Evolutionary conservation across 2,888 invertebrate species (phyloP), one percentile per base, ranked within the genome.

Genomic region (Rosalia funebris): DNA sequence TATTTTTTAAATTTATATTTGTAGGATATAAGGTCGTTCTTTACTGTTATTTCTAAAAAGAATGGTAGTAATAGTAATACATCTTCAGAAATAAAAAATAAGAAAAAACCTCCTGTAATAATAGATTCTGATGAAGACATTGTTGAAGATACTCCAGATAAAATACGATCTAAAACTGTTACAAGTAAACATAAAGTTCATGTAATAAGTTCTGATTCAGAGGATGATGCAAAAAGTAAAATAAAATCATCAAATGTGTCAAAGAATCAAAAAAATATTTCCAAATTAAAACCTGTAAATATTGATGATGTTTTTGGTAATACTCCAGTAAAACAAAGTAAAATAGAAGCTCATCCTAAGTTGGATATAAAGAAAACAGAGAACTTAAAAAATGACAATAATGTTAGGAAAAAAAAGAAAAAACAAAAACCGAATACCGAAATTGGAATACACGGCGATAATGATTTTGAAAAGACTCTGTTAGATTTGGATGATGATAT

Each of bases 391-490:
- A 54, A 52, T 48, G 59, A 60, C 60, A 57, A 63, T 42, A 63
- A 65, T 57, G 36, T 48, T 53, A 63, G 55, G 63, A 72, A 17
- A 73, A 76, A 54, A 68, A 73, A 10, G 74, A 15, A 41, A 17
- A 68, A 74, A 41, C 67, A 74, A 12, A 69, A 74, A 46, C 37
- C 57, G 9, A 75, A 73, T 19, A 63, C 77, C 17, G 80, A 83
- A 64, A 69, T 81, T 14, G 83, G 87, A 19, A 84, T 87, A 69
- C 89, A 89, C 76, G 84, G 86, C 71, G 86, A 91, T 81, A 87
- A 88, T 20, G 88, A 89, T 57, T 92, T 93, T 80, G 88, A 88
- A 72, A 84, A 86, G 70, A 89, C 89, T 12, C 80, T 92, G 11
- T 75, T 86, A 62, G 86, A 89, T 75, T 78, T 91, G 59, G 91